phyloP scores from a whole-genome alignment of 2,888 invertebrate genomes.

The Myopa tessellatipennis region DNA sequence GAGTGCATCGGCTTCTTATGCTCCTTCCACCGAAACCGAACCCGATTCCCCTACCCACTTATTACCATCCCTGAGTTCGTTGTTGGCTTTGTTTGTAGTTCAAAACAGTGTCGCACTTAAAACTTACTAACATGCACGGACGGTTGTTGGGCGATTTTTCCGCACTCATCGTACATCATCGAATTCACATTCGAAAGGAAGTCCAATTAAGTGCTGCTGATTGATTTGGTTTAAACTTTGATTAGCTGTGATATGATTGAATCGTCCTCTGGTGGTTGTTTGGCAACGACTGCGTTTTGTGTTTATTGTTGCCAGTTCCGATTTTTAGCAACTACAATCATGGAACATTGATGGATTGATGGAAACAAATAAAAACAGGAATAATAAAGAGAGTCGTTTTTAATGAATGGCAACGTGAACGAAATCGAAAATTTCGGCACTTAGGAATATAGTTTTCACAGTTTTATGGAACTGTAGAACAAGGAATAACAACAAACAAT shows the following conservation, averaged over 20 bases:
- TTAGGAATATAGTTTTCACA: too few species aligned
- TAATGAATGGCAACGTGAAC: too few species aligned
- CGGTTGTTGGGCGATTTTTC: background rate
- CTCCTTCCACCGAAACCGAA: too few species aligned
- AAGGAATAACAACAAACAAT: background rate
- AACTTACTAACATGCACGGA: background rate
- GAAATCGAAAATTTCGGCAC: background rate
- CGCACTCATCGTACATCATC: background rate
- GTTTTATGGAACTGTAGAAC: too few species aligned
- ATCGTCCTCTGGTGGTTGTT: conserved; percentile 47
- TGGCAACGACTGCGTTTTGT: conserved; percentile 40
- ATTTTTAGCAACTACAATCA: conserved; percentile 56
- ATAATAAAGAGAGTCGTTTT: too few species aligned
- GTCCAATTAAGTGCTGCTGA: conserved; percentile 53
- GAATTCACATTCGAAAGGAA: background rate
- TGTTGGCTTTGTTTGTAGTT: too few species aligned
- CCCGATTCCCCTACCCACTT: too few species aligned
- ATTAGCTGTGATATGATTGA: conserved; percentile 56
- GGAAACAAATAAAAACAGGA: background rate
- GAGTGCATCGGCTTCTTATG: too few species aligned
- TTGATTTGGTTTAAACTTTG: conserved; percentile 65
- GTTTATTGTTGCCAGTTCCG: conserved; percentile 39
- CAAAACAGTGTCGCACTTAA: background rate
- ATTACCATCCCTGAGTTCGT: too few species aligned
- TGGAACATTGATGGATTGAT: conserved; percentile 53